Evolutionary conservation across 2,797 vertebrate species (phyloP).

Genomic region (Lacerta viridis): DNA sequence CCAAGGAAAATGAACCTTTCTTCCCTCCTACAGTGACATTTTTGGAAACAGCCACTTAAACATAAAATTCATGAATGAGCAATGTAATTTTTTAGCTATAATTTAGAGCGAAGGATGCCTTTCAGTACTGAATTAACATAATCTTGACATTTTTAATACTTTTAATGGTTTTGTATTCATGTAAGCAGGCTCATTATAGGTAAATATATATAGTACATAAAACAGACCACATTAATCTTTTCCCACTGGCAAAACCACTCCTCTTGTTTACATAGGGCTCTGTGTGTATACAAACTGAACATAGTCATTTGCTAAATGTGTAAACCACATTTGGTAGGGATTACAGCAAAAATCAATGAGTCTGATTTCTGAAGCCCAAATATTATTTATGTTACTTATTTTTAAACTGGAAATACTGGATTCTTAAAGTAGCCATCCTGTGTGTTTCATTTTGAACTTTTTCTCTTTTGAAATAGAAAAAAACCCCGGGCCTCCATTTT

Average conservation of each 20-base stretch:
- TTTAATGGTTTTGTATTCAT: conserved; percentile 63
- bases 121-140: conserved; percentile 71
- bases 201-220: conserved; percentile 62
- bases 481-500: neutral
- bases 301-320: conserved; percentile 65
- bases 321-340: conserved; percentile 62
- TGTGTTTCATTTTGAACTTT: conserved; percentile 58
- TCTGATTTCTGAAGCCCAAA: conserved; percentile 66
- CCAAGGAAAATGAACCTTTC: conserved; percentile 74
- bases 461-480: conserved; percentile 37
- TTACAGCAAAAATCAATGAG: conserved; percentile 49
- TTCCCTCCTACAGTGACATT: conserved; percentile 71
- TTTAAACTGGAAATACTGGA: neutral
- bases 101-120: conserved; percentile 70
- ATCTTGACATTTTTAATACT: conserved; percentile 66
- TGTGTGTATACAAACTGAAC: conserved; percentile 58
- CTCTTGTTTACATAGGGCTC: conserved; percentile 60
- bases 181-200: conserved; percentile 55
- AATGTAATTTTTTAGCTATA: conserved; percentile 70
- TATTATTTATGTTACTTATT: conserved; percentile 51
- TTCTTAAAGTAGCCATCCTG: neutral
- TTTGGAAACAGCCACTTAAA: conserved; percentile 77
- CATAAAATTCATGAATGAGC: conserved; percentile 76
- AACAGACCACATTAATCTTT: conserved; percentile 68
- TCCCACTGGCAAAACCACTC: conserved; percentile 68